A percentile compares a stretch with the other conserved stretches of the same genome.
Conservation (phyloP, 2,888 invertebrate species). For the Pyrocoelia pectoralis region DNA sequence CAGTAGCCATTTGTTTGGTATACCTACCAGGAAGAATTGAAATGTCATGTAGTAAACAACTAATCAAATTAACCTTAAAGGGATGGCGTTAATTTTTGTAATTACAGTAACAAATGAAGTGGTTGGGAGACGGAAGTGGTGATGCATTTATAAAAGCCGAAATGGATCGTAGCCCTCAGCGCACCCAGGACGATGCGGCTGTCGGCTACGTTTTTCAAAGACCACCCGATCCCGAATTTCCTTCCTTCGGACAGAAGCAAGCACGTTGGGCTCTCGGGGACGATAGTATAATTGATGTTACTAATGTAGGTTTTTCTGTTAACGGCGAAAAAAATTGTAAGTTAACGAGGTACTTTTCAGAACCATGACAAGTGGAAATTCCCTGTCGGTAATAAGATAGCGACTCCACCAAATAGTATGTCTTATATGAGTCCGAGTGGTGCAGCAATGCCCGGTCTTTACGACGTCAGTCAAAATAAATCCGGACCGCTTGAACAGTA, state of each 20-base stretch:
- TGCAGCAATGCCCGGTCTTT: constrained; percentile 64
- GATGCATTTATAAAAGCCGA: constrained; percentile 68
- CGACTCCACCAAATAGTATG: constrained; percentile 60
- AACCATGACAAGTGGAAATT: constrained; percentile 89
- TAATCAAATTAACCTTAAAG: constrained; percentile 40
- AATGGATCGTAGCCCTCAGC: constrained; percentile 73
- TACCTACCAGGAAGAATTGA: constrained; percentile 57
- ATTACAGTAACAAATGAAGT: constrained; percentile 71
- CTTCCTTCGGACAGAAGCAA: constrained; percentile 73
- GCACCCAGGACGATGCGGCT: constrained; percentile 88
- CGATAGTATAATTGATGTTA: constrained; percentile 87
- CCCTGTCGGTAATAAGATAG: constrained; percentile 67
- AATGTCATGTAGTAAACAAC: constrained; percentile 59
- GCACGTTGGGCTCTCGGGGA: constrained; percentile 90
- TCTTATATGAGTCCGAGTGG: constrained; percentile 62
- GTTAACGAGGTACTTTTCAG: constrained; percentile 59
- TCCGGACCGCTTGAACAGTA: constrained; percentile 65
- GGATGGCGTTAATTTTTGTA: background rate
- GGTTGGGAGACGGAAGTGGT: constrained; percentile 75
- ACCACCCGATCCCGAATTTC: constrained; percentile 83
- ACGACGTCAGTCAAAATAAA: constrained; percentile 65
- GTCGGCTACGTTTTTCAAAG: constrained; percentile 92
- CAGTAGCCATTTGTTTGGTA: constrained; percentile 64
- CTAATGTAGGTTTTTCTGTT: constrained; percentile 53
- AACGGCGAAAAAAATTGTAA: background rate